Base-by-base conservation (phyloP, 2,797 vertebrate species). In the Pipistrellus pygmaeus region DNA sequence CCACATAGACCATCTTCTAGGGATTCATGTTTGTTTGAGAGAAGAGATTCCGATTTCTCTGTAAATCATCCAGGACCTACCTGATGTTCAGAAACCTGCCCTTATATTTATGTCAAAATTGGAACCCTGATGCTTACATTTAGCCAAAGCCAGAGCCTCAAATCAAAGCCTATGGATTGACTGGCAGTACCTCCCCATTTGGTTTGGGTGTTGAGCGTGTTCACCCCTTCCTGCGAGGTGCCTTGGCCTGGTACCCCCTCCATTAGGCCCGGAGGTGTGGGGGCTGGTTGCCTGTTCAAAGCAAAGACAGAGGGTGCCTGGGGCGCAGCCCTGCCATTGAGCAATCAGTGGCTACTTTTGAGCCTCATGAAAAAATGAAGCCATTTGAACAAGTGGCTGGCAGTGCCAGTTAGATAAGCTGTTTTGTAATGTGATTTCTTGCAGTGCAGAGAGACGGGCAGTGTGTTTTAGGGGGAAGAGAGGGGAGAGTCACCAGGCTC, bases 221-320 rank as follows among this genome's bases (percentile, higher is more conserved):
- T 30, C 38, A 14, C 21, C 25, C 30, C 2, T 23, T 17, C 21
- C 44, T 35, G 13, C 8, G 25, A 5, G 38, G 30, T 6, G 2
- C 18, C 64, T 83, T 48, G 41, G 44, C 38, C 9, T 0, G 8
- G 18, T 7, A 20, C 62, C 11, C 3, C 18, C 66, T 51, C 57
- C 21, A 14, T 8, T 2, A 8, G 69, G 11, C 78, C 8, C 41
- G 69, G 25, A n/a, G 30, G 3, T 32, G 3, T 30, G 9, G 6
- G 21, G 27, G 77, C 41, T 38, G 3, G 9, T 8, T 0, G 60
- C 46, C 15, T 12, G 13, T 77, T 51, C 2, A 73, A 57, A 80
- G 57, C 25, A 18, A 7, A 53, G 25, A 7, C 7, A 3, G 27
- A 0, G 1, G 15, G n/a, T 3, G 2, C 35, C 21, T 18, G 62